Evolutionary conservation across 2,888 invertebrate genomes (phyloP).

Genomic region (Volucella inanis): DNA sequence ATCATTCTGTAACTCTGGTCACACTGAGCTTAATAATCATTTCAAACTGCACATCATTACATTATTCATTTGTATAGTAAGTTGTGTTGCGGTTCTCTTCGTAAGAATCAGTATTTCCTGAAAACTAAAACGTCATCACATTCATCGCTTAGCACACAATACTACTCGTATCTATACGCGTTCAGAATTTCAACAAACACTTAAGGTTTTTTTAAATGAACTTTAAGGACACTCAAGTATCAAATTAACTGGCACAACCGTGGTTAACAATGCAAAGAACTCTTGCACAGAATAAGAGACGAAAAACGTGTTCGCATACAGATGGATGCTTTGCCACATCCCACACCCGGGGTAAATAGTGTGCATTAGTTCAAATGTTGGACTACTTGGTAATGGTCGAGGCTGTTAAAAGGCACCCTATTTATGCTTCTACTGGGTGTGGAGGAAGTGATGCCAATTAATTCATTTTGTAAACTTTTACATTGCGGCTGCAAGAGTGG

Average conservation of each 20-base stretch:
- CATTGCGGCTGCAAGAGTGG: conserved; percentile 24
- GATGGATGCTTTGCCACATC: too few species aligned
- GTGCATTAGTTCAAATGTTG: conserved; percentile 25
- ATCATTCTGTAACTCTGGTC: too few species aligned
- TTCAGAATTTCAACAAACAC: not conserved
- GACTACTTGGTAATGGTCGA: conserved; percentile 43
- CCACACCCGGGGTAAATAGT: not conserved
- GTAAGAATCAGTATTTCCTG: not conserved
- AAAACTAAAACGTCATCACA: conserved; percentile 33
- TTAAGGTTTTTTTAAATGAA: not conserved
- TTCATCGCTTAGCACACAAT: not conserved
- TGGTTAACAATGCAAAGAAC: conserved; percentile 7
- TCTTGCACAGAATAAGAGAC: conserved; percentile 16
- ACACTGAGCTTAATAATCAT: not conserved
- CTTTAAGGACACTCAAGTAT: conserved; percentile 24
- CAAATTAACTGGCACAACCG: conserved; percentile 39
- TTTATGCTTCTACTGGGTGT: not conserved
- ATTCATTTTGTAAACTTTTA: conserved; percentile 44
- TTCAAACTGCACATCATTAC: conserved; percentile 14
- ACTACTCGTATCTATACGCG: not conserved
- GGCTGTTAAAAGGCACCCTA: conserved; percentile 12
- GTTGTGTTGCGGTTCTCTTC: not conserved
- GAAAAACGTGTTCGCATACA: not conserved
- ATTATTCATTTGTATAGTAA: not conserved
- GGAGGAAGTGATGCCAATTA: conserved; percentile 47